Percentiles rank a stretch among this genome's conserved stretches.
Evolutionary conservation across 2,113 vertebrate genomes (phyloP).

Genomic region (Herpailurus yagouaroundi): DNA sequence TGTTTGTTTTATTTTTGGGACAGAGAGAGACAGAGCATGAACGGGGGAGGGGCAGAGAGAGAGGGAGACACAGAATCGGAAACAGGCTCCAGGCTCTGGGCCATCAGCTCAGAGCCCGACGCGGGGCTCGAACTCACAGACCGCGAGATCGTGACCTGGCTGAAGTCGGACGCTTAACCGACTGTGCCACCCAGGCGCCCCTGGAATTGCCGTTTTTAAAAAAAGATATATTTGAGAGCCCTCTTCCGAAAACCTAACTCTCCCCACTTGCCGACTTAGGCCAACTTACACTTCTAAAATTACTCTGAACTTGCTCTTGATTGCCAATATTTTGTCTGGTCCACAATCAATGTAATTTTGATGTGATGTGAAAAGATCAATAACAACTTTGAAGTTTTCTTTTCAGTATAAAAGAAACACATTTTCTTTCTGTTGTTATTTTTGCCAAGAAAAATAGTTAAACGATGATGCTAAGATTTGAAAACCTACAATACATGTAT

Average conservation of each 20-base stretch:
- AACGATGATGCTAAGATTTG: not conserved
- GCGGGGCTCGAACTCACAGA: too few species aligned
- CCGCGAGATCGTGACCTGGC: too few species aligned
- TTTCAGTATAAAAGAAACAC: slow-evolving; percentile 14
- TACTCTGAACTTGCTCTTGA: slow-evolving; percentile 1
- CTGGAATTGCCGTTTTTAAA: not conserved
- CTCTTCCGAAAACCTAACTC: not conserved
- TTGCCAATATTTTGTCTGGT: not conserved
- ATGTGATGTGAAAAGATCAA: slow-evolving; percentile 52
- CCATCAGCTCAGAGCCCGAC: too few species aligned
- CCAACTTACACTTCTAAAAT: not conserved
- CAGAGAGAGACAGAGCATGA: too few species aligned
- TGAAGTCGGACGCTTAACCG: too few species aligned
- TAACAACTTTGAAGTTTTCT: slow-evolving; percentile 43
- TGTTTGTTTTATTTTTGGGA: too few species aligned
- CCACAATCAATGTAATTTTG: slow-evolving; percentile 44
- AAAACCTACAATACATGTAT: not conserved
- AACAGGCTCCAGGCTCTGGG: too few species aligned
- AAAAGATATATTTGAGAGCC: not conserved
- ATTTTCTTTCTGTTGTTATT: slow-evolving; percentile 7
- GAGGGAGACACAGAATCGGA: too few species aligned
- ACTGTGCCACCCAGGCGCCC: too few species aligned
- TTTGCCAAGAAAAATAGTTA: not conserved
- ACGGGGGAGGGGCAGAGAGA: too few species aligned
- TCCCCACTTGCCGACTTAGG: not conserved